A percentile compares a stretch with the other conserved stretches of the same genome.
Evolutionary conservation across 2,888 invertebrate species (phyloP).

Genomic region (Andrena praecox): DNA sequence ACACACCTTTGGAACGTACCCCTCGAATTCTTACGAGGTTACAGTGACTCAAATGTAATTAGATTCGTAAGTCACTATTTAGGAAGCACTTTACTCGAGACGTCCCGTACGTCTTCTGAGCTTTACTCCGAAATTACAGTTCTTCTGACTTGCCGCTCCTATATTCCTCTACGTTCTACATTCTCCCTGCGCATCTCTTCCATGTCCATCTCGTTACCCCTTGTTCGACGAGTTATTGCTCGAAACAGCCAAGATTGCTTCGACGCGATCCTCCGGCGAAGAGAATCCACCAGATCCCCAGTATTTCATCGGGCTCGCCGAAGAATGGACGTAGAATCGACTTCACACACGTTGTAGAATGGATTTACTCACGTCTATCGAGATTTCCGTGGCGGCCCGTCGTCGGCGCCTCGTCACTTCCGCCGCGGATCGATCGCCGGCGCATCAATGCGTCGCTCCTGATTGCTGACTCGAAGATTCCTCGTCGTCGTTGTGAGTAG

Average conservation of each 20-base stretch:
- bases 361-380: constrained; percentile 62
- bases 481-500: constrained; percentile 45
- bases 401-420: constrained; percentile 63
- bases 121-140: too few species aligned
- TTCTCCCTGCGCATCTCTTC: neutral
- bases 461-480: constrained; percentile 58
- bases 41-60: too few species aligned
- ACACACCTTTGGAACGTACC: too few species aligned
- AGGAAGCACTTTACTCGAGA: too few species aligned
- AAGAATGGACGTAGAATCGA: constrained; percentile 21
- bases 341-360: neutral
- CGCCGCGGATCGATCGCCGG: constrained; percentile 64
- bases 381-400: constrained; percentile 59
- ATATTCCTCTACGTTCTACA: too few species aligned
- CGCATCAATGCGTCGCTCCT: constrained; percentile 67
- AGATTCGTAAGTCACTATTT: too few species aligned
- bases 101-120: too few species aligned
- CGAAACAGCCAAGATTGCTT: neutral
- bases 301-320: constrained; percentile 7
- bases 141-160: too few species aligned
- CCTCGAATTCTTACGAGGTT: too few species aligned
- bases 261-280: neutral
- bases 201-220: neutral
- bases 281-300: too few species aligned
- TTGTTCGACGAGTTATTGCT: neutral